Evolutionary conservation across 2,888 invertebrate species (phyloP).

Genomic region (Diogma glabrata): DNA sequence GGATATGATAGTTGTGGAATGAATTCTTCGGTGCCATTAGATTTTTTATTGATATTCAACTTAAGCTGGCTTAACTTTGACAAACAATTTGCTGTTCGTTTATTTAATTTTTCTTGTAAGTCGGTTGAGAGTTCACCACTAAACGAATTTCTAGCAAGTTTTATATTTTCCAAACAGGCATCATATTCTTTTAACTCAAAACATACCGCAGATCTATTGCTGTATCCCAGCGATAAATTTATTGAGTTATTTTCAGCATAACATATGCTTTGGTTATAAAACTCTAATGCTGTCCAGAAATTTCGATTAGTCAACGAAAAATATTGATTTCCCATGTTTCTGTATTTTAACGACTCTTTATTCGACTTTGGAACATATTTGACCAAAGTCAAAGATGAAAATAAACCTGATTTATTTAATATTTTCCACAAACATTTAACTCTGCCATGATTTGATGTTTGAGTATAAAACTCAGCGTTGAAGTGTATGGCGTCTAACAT

Average conservation of each 20-base stretch:
- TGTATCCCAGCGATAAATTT: constrained; percentile 51
- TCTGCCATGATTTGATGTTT: too few species aligned
- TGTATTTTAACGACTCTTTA: constrained; percentile 40
- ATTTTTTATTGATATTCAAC: too few species aligned
- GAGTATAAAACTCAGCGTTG: too few species aligned
- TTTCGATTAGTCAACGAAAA: constrained; percentile 39
- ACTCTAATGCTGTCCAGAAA: constrained; percentile 39
- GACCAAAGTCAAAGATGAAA: too few species aligned
- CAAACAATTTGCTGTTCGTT: constrained; percentile 44
- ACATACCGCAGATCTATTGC: constrained; percentile 67
- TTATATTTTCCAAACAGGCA: constrained; percentile 57
- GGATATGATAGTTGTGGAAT: constrained; percentile 17
- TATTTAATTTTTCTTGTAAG: constrained; percentile 47
- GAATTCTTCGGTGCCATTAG: too few species aligned
- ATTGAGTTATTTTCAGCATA: constrained; percentile 46
- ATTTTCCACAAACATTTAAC: too few species aligned
- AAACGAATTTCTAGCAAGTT: constrained; percentile 45
- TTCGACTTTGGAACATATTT: too few species aligned
- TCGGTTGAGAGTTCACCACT: constrained; percentile 44
- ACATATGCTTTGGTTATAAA: constrained; percentile 49
- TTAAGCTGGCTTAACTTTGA: neutral
- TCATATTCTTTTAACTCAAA: constrained; percentile 49
- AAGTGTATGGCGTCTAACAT: too few species aligned
- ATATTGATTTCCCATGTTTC: constrained; percentile 46
- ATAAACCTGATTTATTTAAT: too few species aligned